Conservation (phyloP, 1,140 invertebrate genomes). For the Vanessa atalanta region DNA sequence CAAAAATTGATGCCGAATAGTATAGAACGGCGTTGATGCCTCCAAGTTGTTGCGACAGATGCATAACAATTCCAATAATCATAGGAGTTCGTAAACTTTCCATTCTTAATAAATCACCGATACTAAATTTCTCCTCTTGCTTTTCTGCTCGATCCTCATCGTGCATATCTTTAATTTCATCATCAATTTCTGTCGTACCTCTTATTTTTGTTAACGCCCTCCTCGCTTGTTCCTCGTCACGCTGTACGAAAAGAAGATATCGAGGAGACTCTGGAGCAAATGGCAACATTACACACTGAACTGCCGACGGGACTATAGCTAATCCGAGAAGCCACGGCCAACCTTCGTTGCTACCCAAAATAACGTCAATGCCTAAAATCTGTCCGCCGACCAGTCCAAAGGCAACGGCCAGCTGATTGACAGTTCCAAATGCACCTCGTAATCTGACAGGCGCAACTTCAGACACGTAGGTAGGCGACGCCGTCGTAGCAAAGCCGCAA, state of each 20-base stretch:
- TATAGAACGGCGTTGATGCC: slow-evolving; percentile 97
- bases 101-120: slow-evolving; percentile 89
- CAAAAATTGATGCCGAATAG: slow-evolving; percentile 93
- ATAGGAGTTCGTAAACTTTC: slow-evolving; percentile 89
- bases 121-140: slow-evolving; percentile 90
- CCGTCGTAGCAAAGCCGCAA: slow-evolving; percentile 90
- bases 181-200: slow-evolving; percentile 84
- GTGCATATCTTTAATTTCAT: slow-evolving; percentile 94
- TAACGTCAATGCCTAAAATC: slow-evolving; percentile 91
- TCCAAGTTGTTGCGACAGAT: slow-evolving; percentile 96
- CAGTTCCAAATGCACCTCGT: slow-evolving; percentile 91
- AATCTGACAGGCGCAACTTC: slow-evolving; percentile 94
- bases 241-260: slow-evolving; percentile 90
- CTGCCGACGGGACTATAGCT: slow-evolving; percentile 89
- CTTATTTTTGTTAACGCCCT: slow-evolving; percentile 76
- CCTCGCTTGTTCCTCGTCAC: slow-evolving; percentile 91
- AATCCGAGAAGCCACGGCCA: slow-evolving; percentile 93
- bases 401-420: slow-evolving; percentile 94
- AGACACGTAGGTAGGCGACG: slow-evolving; percentile 96
- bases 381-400: slow-evolving; percentile 92
- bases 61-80: slow-evolving; percentile 95
- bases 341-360: slow-evolving; percentile 90
- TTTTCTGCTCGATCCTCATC: slow-evolving; percentile 91
- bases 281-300: slow-evolving; percentile 91
- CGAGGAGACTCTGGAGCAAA: slow-evolving; percentile 92